Base-by-base conservation (phyloP, 2,888 invertebrate genomes). In the Dexiosoma caninum region DNA sequence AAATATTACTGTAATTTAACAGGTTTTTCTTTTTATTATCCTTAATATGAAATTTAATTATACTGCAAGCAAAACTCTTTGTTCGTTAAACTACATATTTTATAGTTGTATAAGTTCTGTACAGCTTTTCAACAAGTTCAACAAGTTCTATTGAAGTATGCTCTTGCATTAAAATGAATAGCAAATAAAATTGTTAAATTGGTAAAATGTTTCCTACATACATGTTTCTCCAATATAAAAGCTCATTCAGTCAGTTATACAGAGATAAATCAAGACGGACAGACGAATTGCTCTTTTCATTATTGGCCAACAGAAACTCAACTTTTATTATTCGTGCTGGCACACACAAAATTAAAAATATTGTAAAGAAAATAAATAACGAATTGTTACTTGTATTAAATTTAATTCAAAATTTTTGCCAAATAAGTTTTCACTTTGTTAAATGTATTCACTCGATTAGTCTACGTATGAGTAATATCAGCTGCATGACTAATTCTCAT, bases 131-230 rank as follows among this genome's bases (percentile, higher is more conserved):
- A 27, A 23, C 5, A 71, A 78, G 49, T 71, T 64, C 71, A 55
- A n/a, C n/a, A 64, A 71, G 64, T 78, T 70, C 23, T 64, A 59
- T 78, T 78, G 77, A 78, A 70, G 35, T 78, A 64, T 57, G 66
- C 40, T 71, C 77, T 40, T 78, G 57, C 64, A 78, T 66, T 71
- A 51, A 78, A 78, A 78, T 51, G 42, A 10, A 64, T 66, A 71
- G 64, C 49, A 71, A 66, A 71, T 51, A 44, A 71, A 78, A 71
- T 71, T 64, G 49, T 64, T 78, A 64, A 78, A 71, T 64, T 78
- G 64, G 49, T 55, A 71, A 64, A 37, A 71, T 71, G 44, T 51
- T 70, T 49, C n/a, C 21, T 53, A 64, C 40, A 49, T 12, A 21
- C 16, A 35, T 19, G 14, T 30, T 14, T 57, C 55, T 40, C 23